Base-by-base conservation (phyloP, 2,888 invertebrate genomes). In the Acholoe squamosa region DNA sequence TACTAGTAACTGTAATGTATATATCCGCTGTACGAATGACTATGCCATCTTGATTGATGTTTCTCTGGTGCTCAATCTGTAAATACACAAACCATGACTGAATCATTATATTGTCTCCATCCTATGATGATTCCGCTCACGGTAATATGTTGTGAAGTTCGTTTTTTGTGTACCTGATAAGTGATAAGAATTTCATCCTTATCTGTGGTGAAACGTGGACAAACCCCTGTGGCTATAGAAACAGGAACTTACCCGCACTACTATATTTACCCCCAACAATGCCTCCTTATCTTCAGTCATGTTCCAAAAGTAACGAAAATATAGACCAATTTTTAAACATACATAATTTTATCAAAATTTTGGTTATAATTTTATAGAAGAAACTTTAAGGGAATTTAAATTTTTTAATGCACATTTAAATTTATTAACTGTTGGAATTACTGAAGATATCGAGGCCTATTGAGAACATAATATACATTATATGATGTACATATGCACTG, bases 101-200 rank as follows among this genome's bases (percentile, higher is more conserved):
- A 80, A 80, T 80, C 80, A 80, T 80, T 33, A 33, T 80, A 80
- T 14, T 80, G 71, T 22, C 33, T 14, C 14, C 80, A 14, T 25
- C 22, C 14, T 80, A 80, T 43, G 33, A 80, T 80, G 80, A 80
- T 80, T 80, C 80, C 25, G 80, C 33, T 80, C 80, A 80, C 43
- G 80, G 43, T 43, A 33, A 80, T 43, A 33, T 80, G 80, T 80
- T 80, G 80, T 80, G 10, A 19, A 80, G 80, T 86, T 56, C 52
- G 86, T 43, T 43, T n/a, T 43, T 19, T 86, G 86, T 86, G 31
- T 1, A n/a, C n/a, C 54, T 84, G 84, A 84, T 84, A 84, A 86
- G 54, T 22, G 86, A 86, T 86, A 33, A 51, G 43, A 51, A 16
- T 22, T 1, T 10, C 28, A 52, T 54, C 52, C 86, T 86, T 86